These are phyloP conservation scores for Campylomormyrus tamandua DNA, from an alignment of 2,113 vertebrate genomes.

Conservation along the genomic window DNA sequence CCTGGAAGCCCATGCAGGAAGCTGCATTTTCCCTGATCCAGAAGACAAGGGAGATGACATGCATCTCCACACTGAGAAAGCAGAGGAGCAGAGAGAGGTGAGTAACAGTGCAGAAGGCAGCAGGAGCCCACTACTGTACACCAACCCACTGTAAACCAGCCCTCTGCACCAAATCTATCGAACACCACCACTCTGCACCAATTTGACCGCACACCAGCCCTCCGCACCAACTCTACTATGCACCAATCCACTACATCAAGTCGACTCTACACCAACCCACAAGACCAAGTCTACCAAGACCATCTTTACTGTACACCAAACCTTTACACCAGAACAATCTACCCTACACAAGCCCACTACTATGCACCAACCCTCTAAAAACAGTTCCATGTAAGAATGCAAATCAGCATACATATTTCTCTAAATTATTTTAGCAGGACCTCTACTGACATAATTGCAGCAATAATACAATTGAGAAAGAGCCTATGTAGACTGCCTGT, in stretches of 20 bases:
- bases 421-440: slow-evolving; percentile 27
- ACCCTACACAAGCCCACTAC: not conserved
- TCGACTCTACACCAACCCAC: not conserved
- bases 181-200: not conserved
- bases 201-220: not conserved
- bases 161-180: not conserved
- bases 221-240: not conserved
- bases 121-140: not conserved
- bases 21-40: not conserved
- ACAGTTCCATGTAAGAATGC: slow-evolving; percentile 38
- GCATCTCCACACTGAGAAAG: not conserved
- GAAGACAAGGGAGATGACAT: not conserved
- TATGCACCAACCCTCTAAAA: slow-evolving; percentile 3
- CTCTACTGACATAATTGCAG: slow-evolving; percentile 21
- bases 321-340: not conserved
- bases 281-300: not conserved
- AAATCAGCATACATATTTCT: slow-evolving; percentile 41
- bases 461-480: slow-evolving; percentile 1
- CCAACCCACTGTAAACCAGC: not conserved
- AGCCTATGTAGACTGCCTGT: slow-evolving; percentile 21
- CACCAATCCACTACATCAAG: not conserved
- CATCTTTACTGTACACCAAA: not conserved
- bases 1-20: not conserved
- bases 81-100: not conserved
- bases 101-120: not conserved